phyloP scores from a whole-genome alignment of 30 jellyfish, hydroid and myxozoan genomes.

The Turritopsis rubra region DNA sequence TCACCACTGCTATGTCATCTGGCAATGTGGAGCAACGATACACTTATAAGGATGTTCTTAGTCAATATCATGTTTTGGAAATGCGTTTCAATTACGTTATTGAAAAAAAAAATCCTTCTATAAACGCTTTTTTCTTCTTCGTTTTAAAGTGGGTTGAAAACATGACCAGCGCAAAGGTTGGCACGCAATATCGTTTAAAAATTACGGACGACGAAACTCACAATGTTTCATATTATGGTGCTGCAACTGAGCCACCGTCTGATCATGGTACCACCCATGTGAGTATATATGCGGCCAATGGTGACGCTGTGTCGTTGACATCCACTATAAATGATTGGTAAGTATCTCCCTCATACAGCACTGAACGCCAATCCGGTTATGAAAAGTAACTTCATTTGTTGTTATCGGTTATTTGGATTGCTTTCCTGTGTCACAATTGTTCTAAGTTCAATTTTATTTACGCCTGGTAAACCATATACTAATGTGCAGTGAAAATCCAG shows the following conservation, averaged over 20 bases:
- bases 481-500: too few relatives aligned
- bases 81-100: too few relatives aligned
- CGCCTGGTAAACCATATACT: too few relatives aligned
- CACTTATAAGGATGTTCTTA: too few relatives aligned
- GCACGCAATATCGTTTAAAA: constrained; percentile 55
- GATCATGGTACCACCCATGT: constrained; percentile 98
- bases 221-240: constrained; percentile 75
- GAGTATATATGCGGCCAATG: constrained; percentile 89
- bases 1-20: too few relatives aligned
- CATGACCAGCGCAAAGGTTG: constrained; percentile 89
- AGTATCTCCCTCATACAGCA: not conserved
- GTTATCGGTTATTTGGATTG: too few relatives aligned
- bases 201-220: constrained; percentile 87
- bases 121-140: not conserved
- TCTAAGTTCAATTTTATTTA: too few relatives aligned
- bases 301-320: constrained; percentile 95
- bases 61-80: too few relatives aligned
- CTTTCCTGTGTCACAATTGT: too few relatives aligned
- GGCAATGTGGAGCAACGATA: too few relatives aligned
- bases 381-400: too few relatives aligned
- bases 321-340: constrained; percentile 89
- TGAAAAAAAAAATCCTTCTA: not conserved
- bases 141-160: constrained; percentile 68
- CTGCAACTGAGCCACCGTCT: constrained; percentile 50
- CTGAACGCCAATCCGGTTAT: too few relatives aligned